Evolutionary conservation across 2,888 invertebrate species (phyloP).

Genomic region (Andrena bucephala): DNA sequence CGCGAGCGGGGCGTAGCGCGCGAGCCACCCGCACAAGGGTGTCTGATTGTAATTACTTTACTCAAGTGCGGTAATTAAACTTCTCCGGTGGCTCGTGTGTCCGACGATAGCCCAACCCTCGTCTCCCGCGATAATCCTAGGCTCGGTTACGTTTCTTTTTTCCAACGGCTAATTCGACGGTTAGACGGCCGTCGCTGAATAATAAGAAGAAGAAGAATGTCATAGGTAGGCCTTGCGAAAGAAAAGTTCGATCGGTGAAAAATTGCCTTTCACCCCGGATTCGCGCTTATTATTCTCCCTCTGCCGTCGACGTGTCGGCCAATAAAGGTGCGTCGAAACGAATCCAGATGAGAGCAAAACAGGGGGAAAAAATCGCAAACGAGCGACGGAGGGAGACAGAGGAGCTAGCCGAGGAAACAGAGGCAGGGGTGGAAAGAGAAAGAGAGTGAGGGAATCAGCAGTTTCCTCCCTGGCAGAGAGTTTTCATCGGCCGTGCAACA

Average conservation of each 20-base stretch:
- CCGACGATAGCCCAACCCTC: constrained; percentile 58
- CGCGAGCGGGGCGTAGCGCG: constrained; percentile 24
- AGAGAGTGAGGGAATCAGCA: constrained; percentile 46
- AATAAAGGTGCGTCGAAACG: constrained; percentile 61
- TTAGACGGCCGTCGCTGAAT: background rate
- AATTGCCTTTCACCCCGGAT: constrained; percentile 53
- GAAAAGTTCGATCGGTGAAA: constrained; percentile 21
- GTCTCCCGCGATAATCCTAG: constrained; percentile 70
- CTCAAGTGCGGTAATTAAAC: constrained; percentile 84
- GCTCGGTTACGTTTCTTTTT: constrained; percentile 71
- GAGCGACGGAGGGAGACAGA: background rate
- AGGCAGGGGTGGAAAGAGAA: constrained; percentile 7
- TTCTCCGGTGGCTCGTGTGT: constrained; percentile 80
- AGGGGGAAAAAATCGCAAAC: constrained; percentile 13
- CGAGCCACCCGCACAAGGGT: constrained; percentile 77
- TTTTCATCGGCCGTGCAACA: constrained; percentile 74
- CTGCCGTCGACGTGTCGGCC: constrained; percentile 48
- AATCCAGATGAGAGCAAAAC: constrained; percentile 51
- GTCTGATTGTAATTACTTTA: constrained; percentile 85
- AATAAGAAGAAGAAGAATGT: no score
- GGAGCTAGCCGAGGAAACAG: background rate
- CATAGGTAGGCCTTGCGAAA: no score
- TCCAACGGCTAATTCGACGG: background rate
- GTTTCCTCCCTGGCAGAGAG: constrained; percentile 72
- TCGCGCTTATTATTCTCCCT: constrained; percentile 65